Evolutionary conservation across 2,113 vertebrate species (phyloP).

Genomic region (Octodon degus): DNA sequence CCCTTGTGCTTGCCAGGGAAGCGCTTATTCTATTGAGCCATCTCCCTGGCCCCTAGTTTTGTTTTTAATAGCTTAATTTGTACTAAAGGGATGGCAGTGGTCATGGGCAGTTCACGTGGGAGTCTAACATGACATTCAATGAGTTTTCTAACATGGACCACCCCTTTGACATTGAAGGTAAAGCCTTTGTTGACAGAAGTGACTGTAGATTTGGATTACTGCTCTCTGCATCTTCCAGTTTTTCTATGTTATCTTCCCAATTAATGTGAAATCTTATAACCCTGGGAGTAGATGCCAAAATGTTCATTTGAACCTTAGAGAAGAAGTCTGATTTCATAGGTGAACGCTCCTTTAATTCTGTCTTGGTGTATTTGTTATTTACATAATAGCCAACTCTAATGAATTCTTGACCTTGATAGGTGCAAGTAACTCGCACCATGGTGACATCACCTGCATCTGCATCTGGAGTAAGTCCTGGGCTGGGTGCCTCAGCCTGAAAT

Average conservation of each 20-base stretch:
- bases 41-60: slow-evolving; percentile 78
- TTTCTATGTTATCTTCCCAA: slow-evolving; percentile 88
- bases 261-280: slow-evolving; percentile 92
- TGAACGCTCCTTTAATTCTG: slow-evolving; percentile 90
- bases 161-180: slow-evolving; percentile 90
- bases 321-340: slow-evolving; percentile 92
- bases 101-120: slow-evolving; percentile 93
- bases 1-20: too few species aligned
- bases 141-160: slow-evolving; percentile 91
- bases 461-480: slow-evolving; percentile 91
- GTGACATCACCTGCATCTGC: slow-evolving; percentile 91
- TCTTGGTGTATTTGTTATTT: slow-evolving; percentile 92
- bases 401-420: slow-evolving; percentile 91
- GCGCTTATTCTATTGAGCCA: too few species aligned
- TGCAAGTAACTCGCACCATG: slow-evolving; percentile 91
- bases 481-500: slow-evolving; percentile 91
- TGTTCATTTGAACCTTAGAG: slow-evolving; percentile 92
- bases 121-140: slow-evolving; percentile 91
- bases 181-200: slow-evolving; percentile 89
- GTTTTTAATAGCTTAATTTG: slow-evolving; percentile 87
- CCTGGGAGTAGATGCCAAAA: slow-evolving; percentile 92
- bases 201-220: slow-evolving; percentile 90
- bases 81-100: slow-evolving; percentile 82
- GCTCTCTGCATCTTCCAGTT: slow-evolving; percentile 90
- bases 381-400: slow-evolving; percentile 92